Evolutionary conservation across 1,140 invertebrate species (phyloP).

Genomic region (Sarcophaga peregrina): DNA sequence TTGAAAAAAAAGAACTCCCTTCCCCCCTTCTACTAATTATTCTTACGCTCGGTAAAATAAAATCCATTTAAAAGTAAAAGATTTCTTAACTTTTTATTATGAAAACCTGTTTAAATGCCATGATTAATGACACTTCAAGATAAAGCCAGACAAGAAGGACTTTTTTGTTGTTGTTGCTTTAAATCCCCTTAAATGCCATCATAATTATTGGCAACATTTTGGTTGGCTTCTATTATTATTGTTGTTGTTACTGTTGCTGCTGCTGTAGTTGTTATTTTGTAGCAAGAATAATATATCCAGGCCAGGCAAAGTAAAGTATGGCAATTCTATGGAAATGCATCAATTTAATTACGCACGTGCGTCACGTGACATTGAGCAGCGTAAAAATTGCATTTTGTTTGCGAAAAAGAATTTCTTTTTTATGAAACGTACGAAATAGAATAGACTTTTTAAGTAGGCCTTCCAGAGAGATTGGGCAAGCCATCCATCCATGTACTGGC

Average conservation of each 20-base stretch:
- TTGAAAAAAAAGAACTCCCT: no score
- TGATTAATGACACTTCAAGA: slow-evolving; percentile 24
- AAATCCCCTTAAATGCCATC: not conserved
- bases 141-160: not conserved
- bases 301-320: not conserved
- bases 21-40: no score
- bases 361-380: slow-evolving; percentile 53
- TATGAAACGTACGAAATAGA: no score
- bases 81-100: not conserved
- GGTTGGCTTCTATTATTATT: not conserved
- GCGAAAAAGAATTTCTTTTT: no score
- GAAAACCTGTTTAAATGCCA: not conserved
- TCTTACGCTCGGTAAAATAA: not conserved
- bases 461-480: no score
- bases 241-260: not conserved
- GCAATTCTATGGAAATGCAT: slow-evolving; percentile 49
- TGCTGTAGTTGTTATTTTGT: not conserved
- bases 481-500: not conserved
- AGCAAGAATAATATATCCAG: no score
- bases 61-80: not conserved
- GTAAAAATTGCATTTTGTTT: slow-evolving; percentile 49
- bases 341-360: slow-evolving; percentile 64
- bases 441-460: no score
- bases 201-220: slow-evolving; percentile 26
- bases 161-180: not conserved